A percentile compares a stretch with the other conserved stretches of the same genome.
These are phyloP conservation scores for Pseudolycoriella hygida DNA, from an alignment of 2,888 invertebrate genomes.

Conservation along the genomic window DNA sequence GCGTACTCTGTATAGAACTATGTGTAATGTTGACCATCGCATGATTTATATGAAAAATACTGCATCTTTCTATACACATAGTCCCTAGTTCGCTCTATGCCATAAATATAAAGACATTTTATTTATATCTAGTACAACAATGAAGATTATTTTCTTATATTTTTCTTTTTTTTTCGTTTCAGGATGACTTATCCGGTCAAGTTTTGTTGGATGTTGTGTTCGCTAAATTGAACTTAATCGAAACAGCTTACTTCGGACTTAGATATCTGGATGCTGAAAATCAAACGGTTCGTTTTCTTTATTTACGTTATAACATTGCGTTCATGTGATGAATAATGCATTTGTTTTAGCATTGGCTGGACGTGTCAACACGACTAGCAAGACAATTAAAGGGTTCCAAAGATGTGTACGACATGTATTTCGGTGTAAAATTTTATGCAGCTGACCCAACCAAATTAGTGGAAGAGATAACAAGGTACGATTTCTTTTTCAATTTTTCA, in stretches of 20 bases:
- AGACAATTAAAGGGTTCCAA: constrained; percentile 63
- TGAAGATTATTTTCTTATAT: constrained; percentile 4
- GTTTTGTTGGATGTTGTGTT: constrained; percentile 82
- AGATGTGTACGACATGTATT: constrained; percentile 74
- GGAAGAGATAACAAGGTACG: constrained; percentile 88
- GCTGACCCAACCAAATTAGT: constrained; percentile 90
- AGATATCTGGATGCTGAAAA: constrained; percentile 83
- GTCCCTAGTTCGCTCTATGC: too few species aligned
- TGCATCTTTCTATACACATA: too few species aligned
- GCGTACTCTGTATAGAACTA: too few species aligned
- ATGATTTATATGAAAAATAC: too few species aligned
- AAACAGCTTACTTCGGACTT: constrained; percentile 92
- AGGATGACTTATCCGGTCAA: constrained; percentile 84
- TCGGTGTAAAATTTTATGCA: constrained; percentile 94
- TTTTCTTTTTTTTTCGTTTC: constrained; percentile 28
- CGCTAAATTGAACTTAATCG: constrained; percentile 79
- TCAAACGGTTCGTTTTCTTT: constrained; percentile 77
- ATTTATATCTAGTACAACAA: too few species aligned
- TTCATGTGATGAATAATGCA: background rate
- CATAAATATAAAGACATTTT: too few species aligned
- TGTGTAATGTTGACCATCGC: too few species aligned
- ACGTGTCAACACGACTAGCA: constrained; percentile 72
- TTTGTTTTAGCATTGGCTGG: constrained; percentile 71
- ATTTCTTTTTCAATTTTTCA: background rate
- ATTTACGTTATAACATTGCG: too few species aligned